These are phyloP conservation scores for Trematomus bernacchii DNA, from an alignment of 2,797 vertebrate genomes.

Conservation along the genomic window DNA sequence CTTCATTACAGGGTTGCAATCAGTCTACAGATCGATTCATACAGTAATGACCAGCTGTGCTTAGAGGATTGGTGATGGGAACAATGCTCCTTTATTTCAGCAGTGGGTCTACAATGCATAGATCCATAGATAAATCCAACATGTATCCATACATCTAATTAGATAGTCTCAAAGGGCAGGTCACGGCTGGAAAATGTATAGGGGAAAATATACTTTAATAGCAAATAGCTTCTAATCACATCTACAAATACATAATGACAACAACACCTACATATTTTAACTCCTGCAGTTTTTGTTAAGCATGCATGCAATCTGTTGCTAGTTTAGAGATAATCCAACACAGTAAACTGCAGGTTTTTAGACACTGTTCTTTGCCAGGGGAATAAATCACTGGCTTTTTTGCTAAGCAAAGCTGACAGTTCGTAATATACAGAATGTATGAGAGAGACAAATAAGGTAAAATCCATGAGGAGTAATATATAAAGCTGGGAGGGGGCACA, in stretches of 20 bases:
- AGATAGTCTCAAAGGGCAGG: constrained; percentile 1
- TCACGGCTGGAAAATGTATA: not conserved
- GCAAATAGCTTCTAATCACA: too few relatives aligned
- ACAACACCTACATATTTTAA: too few relatives aligned
- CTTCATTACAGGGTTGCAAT: constrained; percentile 68
- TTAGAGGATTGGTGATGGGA: constrained; percentile 25
- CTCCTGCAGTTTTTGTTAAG: not conserved
- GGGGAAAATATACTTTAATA: not conserved
- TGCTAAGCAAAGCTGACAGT: constrained; percentile 39
- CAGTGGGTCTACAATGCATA: not conserved
- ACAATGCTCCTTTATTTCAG: constrained; percentile 27
- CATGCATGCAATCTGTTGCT: not conserved
- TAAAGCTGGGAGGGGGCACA: constrained; percentile 10
- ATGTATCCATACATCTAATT: constrained; percentile 28
- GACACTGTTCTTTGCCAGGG: not conserved
- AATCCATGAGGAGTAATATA: constrained; percentile 43
- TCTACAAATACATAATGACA: not conserved
- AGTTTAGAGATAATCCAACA: not conserved
- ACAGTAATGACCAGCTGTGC: constrained; percentile 65
- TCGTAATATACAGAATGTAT: constrained; percentile 39
- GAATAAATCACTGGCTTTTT: constrained; percentile 29
- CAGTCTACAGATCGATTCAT: constrained; percentile 61
- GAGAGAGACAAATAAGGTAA: constrained; percentile 22
- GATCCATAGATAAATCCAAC: constrained; percentile 41
- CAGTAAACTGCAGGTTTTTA: not conserved